These are phyloP conservation scores for Bombylius discolor DNA, from an alignment of 2,888 invertebrate genomes.

Conservation along the genomic window DNA sequence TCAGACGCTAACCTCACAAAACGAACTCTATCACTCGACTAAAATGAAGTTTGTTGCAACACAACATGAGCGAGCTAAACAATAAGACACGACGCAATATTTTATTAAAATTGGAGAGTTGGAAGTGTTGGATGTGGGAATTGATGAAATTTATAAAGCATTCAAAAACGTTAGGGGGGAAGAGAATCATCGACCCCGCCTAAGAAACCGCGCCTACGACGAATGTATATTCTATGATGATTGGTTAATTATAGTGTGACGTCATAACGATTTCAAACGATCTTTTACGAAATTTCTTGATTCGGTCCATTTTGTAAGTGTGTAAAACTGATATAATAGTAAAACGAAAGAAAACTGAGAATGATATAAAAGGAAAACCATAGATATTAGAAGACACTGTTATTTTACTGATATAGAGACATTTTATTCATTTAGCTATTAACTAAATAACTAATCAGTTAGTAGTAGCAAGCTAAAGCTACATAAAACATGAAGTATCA, in stretches of 20 bases:
- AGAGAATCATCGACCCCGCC: slow-evolving; percentile 15
- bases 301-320: slow-evolving; percentile 20
- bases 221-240: slow-evolving; percentile 3
- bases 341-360: too few relatives aligned
- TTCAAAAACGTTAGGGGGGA: slow-evolving; percentile 3
- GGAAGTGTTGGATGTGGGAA: neutral
- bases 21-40: slow-evolving; percentile 21
- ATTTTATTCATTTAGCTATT: too few relatives aligned
- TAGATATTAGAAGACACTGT: too few relatives aligned
- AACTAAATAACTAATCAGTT: too few relatives aligned
- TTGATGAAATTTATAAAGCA: neutral
- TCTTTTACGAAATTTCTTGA: slow-evolving; percentile 13
- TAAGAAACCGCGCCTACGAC: slow-evolving; percentile 14
- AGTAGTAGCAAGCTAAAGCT: too few relatives aligned
- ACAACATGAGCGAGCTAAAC: neutral
- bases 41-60: slow-evolving; percentile 12
- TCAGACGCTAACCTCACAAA: neutral
- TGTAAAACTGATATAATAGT: neutral
- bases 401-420: too few relatives aligned
- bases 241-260: slow-evolving; percentile 16
- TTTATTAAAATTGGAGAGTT: too few relatives aligned
- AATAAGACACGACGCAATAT: neutral
- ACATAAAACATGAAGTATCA: too few relatives aligned
- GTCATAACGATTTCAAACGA: slow-evolving; percentile 17
- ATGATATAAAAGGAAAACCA: too few relatives aligned